Evolutionary conservation across 2,888 invertebrate species (phyloP), one percentile per base, ranked within the genome.

Genomic region (Lysandra bellargus): DNA sequence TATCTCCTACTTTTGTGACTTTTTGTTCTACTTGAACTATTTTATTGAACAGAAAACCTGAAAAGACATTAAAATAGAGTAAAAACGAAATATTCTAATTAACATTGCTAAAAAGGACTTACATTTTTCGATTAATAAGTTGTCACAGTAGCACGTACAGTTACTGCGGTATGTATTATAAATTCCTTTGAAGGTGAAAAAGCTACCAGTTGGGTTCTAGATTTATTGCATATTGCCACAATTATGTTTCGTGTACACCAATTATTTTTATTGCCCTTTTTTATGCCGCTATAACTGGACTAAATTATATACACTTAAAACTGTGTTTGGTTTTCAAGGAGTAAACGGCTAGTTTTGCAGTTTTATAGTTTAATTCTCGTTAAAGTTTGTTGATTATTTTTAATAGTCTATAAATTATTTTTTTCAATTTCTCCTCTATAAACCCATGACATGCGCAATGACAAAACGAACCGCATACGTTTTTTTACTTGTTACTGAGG

Each of bases 181-280:
- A 69, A 69, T 69, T 33, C 69, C 17, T 17, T 14, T 69, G 69
- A 33, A 69, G 33, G 33, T 33, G 33, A 69, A 37, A 69, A 69
- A 17, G 33, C 69, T 14, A 33, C 69, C 69, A 33, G 69, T 69
- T 37, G 33, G 14, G 17, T 69, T 69, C 14, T 69, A 69, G 37
- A 37, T 69, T 37, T 69, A 69, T 69, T 69, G 69, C 69, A 69
- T 69, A 69, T 69, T 69, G 69, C 69, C 69, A 69, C 69, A 69
- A 69, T 37, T 37, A 37, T 69, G 69, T 69, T 69, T 69, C 69
- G 37, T 33, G 69, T 69, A 69, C 33, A 33, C 1, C 69, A 69
- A 69, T 69, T 69, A 69, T 69, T 69, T 69, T 69, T 69, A 69
- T 69, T 69, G 33, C 69, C 69, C 33, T 69, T 69, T 69, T 64